phyloP scores from a whole-genome alignment of 2,113 vertebrate species.

The Zosterops japonicus region DNA sequence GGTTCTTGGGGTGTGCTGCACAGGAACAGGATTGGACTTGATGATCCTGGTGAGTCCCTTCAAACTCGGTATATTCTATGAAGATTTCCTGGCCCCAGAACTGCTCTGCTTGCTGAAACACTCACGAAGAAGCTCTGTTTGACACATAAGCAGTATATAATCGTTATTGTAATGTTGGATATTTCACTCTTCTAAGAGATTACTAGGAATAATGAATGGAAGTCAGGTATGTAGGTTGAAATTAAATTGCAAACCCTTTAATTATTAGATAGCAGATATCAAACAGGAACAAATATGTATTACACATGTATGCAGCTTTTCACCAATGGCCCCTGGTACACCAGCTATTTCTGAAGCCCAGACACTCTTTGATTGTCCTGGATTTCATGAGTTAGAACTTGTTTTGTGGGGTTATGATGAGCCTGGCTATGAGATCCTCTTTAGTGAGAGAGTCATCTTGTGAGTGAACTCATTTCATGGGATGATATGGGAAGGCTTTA shows the following conservation, averaged over 20 bases:
- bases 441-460: background rate
- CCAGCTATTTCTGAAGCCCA: background rate
- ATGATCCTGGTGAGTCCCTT: background rate
- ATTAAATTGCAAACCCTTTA: background rate
- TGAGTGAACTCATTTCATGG: background rate
- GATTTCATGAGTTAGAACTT: background rate
- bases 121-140: background rate
- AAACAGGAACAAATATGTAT: background rate
- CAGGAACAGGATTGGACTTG: background rate
- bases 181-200: background rate
- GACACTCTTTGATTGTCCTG: background rate
- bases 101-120: background rate
- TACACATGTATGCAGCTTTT: background rate
- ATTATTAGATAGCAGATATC: background rate
- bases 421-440: background rate
- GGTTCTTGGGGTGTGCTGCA: background rate
- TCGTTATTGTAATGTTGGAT: background rate
- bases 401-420: background rate
- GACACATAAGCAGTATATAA: background rate
- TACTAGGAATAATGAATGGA: background rate
- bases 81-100: accelerated
- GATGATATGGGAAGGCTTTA: background rate
- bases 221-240: background rate
- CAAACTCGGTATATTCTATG: background rate
- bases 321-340: background rate